A percentile compares a stretch with the other conserved stretches of the same genome.
phyloP scores from a whole-genome alignment of 2,113 vertebrate genomes.

The Murina feae region DNA sequence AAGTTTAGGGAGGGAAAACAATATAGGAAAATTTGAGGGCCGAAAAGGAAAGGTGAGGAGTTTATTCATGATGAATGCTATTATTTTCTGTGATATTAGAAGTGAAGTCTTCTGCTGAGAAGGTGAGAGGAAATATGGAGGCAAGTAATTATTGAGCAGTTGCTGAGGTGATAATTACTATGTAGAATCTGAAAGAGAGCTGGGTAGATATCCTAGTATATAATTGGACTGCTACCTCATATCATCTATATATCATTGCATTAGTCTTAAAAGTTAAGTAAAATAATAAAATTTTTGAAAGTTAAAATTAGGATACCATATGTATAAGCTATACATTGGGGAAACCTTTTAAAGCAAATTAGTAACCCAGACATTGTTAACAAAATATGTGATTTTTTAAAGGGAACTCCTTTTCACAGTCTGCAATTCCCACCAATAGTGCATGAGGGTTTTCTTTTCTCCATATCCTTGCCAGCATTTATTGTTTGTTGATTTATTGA shows the following conservation, averaged over 20 bases:
- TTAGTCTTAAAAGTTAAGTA: not conserved
- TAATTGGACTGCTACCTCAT: not conserved
- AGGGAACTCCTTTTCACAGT: not conserved
- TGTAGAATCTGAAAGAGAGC: not conserved
- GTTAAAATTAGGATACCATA: not conserved
- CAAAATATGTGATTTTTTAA: not conserved
- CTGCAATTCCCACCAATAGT: not conserved
- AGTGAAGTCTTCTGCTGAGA: not conserved
- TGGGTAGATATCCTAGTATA: not conserved
- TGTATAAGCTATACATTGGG: not conserved
- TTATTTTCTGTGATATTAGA: not conserved
- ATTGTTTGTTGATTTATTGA: not conserved
- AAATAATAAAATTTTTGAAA: not conserved
- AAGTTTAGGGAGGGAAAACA: not conserved
- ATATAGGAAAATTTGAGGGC: not conserved
- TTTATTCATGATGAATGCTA: not conserved
- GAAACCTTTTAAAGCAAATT: not conserved
- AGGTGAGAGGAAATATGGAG: not conserved
- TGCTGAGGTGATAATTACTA: not conserved
- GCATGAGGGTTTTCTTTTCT: not conserved
- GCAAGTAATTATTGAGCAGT: not conserved
- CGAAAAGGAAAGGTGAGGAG: not conserved
- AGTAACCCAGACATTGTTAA: not conserved
- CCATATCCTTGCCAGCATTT: not conserved
- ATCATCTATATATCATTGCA: not conserved